These are phyloP conservation scores for Zosterops borbonicus DNA, from an alignment of 2,113 vertebrate genomes.

Conservation along the genomic window DNA sequence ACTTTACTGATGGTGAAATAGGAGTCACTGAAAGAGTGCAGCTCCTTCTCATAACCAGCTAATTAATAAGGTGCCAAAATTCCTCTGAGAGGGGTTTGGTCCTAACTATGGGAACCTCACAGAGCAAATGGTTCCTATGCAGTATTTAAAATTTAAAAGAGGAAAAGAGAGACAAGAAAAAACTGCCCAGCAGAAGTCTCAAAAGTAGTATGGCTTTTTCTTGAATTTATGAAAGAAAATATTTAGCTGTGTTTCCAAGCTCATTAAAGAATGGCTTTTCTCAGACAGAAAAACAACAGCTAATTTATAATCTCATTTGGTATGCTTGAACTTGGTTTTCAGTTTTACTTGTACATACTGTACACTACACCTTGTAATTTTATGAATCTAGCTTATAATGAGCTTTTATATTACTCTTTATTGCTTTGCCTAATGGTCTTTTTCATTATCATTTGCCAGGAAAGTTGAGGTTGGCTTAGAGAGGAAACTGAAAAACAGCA, in stretches of 20 bases:
- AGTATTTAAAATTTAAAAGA: constrained; percentile 76
- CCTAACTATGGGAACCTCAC: constrained; percentile 71
- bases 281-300: constrained; percentile 18
- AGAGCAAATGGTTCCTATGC: constrained; percentile 70
- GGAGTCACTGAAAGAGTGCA: constrained; percentile 81
- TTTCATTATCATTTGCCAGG: not conserved
- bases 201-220: constrained; percentile 22
- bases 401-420: constrained; percentile 2
- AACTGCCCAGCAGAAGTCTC: constrained; percentile 54
- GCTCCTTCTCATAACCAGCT: constrained; percentile 78
- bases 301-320: not conserved
- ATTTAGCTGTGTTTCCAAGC: constrained; percentile 48
- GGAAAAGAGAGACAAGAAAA: constrained; percentile 58
- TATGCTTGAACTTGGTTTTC: not conserved
- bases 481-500: not conserved
- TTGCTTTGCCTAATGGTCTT: not conserved
- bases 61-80: constrained; percentile 84
- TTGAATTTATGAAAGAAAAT: constrained; percentile 57
- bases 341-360: constrained; percentile 12
- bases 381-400: not conserved
- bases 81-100: constrained; percentile 74
- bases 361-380: not conserved
- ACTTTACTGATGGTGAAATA: constrained; percentile 78
- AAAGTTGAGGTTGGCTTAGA: not conserved
- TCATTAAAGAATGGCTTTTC: constrained; percentile 38